Conservation (phyloP, 2,113 vertebrate genomes). For the Vidua chalybeata region DNA sequence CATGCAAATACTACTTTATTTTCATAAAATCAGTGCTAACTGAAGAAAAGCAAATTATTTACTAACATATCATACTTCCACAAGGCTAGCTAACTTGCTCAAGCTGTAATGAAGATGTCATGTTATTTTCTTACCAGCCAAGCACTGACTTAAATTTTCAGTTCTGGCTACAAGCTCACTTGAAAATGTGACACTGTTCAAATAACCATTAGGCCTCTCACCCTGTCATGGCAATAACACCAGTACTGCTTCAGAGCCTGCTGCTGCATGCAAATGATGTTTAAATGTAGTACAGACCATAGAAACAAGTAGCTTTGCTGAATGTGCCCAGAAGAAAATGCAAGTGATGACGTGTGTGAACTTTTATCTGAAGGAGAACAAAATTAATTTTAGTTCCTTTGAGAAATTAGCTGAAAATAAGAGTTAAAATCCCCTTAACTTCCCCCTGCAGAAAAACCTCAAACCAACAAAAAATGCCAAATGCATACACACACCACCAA, state of each 20-base stretch:
- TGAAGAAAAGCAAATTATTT: not conserved
- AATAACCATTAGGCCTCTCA: not conserved
- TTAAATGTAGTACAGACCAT: not conserved
- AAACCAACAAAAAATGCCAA: not conserved
- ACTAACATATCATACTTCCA: not conserved
- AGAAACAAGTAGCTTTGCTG: not conserved
- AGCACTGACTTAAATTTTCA: not conserved
- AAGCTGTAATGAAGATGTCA: not conserved
- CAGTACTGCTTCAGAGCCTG: not conserved
- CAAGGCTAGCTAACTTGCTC: not conserved
- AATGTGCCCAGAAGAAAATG: not conserved
- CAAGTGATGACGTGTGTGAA: not conserved
- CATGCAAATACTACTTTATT: not conserved
- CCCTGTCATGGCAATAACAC: not conserved
- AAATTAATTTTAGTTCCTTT: not conserved
- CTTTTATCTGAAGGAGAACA: not conserved
- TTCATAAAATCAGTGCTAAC: not conserved
- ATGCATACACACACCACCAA: not conserved
- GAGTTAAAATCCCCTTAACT: not conserved
- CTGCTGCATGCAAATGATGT: not conserved
- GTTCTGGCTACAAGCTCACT: not conserved
- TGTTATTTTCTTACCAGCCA: not conserved
- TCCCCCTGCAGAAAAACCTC: not conserved
- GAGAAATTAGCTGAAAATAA: not conserved
- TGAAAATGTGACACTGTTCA: not conserved